These are phyloP conservation scores for Oryzias curvinotus DNA, from an alignment of 2,113 vertebrate species.

Conservation along the genomic window DNA sequence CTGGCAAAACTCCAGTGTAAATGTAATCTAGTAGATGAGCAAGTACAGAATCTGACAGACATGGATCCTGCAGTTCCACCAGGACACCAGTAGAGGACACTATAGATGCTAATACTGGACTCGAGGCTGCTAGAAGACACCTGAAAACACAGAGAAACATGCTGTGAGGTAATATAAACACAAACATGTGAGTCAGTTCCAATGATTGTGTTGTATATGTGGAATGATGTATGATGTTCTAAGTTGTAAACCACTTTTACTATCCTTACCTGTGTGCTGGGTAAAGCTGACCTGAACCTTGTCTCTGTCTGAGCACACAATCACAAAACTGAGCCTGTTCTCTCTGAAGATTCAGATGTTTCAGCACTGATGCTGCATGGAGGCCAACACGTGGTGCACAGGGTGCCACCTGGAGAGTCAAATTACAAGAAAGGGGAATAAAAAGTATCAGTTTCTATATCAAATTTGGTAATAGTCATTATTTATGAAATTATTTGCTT, in stretches of 20 bases:
- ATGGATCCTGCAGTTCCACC: slow-evolving; percentile 66
- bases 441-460: not conserved
- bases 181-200: not conserved
- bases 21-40: slow-evolving; percentile 70
- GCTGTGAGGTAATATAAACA: not conserved
- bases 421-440: not conserved
- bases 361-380: slow-evolving; percentile 55
- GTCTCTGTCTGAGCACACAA: slow-evolving; percentile 63
- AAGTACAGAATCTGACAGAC: slow-evolving; percentile 61
- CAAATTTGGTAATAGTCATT: too few species aligned
- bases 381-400: slow-evolving; percentile 1
- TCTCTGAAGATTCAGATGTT: slow-evolving; percentile 64
- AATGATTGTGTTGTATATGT: too few species aligned
- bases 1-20: slow-evolving; percentile 66
- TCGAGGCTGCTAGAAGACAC: slow-evolving; percentile 73
- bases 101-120: slow-evolving; percentile 70
- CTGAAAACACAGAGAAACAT: slow-evolving; percentile 31
- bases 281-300: slow-evolving; percentile 55
- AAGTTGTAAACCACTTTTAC: not conserved
- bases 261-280: slow-evolving; percentile 69
- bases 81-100: slow-evolving; percentile 58
- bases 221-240: too few species aligned
- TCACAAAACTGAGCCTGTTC: slow-evolving; percentile 66
- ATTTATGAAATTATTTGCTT: too few species aligned
- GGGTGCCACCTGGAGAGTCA: slow-evolving; percentile 34